These are phyloP conservation scores for Schrankia costaestrigalis DNA, from an alignment of 2,888 invertebrate species.

Conservation along the genomic window DNA sequence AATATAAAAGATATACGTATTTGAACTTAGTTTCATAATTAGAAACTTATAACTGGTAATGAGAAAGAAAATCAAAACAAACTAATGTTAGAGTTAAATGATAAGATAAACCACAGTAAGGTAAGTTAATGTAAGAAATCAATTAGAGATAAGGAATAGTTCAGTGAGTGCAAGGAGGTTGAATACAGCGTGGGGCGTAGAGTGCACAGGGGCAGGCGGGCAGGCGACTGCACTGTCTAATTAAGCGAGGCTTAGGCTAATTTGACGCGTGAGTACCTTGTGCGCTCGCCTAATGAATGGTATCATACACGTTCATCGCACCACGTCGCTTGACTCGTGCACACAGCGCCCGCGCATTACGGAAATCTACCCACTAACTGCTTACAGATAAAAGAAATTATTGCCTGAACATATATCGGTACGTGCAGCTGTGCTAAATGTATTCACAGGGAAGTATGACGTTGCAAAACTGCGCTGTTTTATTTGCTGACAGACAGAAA, in stretches of 20 bases:
- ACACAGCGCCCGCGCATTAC: constrained; percentile 48
- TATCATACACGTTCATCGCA: constrained; percentile 78
- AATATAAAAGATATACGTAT: no score
- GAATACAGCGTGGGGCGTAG: constrained; percentile 26
- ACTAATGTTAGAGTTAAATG: no score
- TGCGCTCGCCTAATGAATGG: constrained; percentile 73
- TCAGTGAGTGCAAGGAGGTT: constrained; percentile 5
- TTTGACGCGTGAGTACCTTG: constrained; percentile 71
- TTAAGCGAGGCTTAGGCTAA: constrained; percentile 71
- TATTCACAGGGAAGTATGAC: no score
- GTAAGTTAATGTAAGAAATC: neutral
- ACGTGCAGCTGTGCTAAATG: constrained; percentile 14
- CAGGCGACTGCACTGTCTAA: constrained; percentile 57
- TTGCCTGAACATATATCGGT: constrained; percentile 28
- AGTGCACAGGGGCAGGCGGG: constrained; percentile 31
- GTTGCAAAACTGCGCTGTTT: no score
- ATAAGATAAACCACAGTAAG: constrained; percentile 6
- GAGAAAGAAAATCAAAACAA: no score
- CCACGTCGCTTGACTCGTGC: constrained; percentile 58
- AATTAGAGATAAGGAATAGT: constrained; percentile 6
- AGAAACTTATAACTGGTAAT: no score
- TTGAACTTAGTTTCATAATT: no score
- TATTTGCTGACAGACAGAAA: no score
- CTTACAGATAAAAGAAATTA: constrained; percentile 57
- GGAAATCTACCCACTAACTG: constrained; percentile 52